Conservation (phyloP, 2,113 vertebrate species). For the Eulemur rufifrons region DNA sequence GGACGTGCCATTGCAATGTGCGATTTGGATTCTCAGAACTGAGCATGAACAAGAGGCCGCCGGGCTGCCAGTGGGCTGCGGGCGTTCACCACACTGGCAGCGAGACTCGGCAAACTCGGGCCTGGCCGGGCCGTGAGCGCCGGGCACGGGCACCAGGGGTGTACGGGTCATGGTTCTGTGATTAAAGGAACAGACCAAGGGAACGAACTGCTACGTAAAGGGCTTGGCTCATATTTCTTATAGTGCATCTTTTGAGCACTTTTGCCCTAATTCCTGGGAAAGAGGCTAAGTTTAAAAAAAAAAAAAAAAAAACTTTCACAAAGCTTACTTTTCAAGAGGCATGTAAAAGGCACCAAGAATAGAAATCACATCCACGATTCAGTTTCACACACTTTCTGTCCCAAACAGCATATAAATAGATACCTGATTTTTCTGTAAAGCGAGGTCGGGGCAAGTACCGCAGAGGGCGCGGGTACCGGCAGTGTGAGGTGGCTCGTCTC, state of each 20-base stretch:
- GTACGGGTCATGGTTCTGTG: neutral
- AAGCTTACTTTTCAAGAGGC: neutral
- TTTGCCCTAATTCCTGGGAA: neutral
- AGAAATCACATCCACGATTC: neutral
- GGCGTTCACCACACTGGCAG: neutral
- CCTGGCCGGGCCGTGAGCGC: neutral
- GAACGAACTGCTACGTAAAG: neutral
- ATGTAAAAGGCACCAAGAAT: neutral
- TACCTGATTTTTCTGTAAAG: neutral
- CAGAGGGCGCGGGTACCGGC: neutral
- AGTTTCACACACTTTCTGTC: neutral
- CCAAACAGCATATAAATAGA: constrained; percentile 32
- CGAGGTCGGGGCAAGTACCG: neutral
- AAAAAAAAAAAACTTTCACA: neutral
- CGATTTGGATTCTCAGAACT: neutral
- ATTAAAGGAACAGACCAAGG: neutral
- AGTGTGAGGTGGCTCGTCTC: constrained; percentile 52
- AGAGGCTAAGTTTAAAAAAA: neutral
- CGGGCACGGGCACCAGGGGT: neutral
- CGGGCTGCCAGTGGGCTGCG: neutral
- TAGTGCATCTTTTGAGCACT: neutral
- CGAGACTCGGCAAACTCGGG: neutral
- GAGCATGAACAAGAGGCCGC: neutral
- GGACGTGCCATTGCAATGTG: neutral
- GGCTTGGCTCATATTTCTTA: neutral